These are phyloP conservation scores for Lithophane semibrunnea DNA, from an alignment of 2,888 invertebrate genomes.

Conservation along the genomic window DNA sequence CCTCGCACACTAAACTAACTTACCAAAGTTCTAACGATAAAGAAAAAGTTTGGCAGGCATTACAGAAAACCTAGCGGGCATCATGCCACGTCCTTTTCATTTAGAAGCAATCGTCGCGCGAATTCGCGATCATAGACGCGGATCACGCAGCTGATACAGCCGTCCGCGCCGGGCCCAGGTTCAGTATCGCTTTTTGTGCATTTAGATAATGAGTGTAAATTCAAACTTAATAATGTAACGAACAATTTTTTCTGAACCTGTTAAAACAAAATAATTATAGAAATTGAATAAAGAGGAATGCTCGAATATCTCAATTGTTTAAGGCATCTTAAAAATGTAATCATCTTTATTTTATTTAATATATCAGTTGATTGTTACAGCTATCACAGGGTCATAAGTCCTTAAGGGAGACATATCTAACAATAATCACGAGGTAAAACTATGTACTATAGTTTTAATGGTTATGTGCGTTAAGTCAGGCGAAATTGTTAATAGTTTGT, in stretches of 20 bases:
- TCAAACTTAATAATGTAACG: conserved; percentile 5
- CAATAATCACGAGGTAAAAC: conserved; percentile 61
- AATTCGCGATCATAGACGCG: too few relatives aligned
- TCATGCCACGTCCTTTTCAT: too few relatives aligned
- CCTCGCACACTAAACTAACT: conserved; percentile 1
- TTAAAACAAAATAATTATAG: background rate
- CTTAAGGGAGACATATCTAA: conserved; percentile 55
- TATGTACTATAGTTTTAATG: conserved; percentile 55
- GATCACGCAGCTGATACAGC: background rate
- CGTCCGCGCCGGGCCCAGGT: background rate
- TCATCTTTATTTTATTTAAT: conserved; percentile 48
- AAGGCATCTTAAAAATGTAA: conserved; percentile 55
- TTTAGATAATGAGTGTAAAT: conserved; percentile 18
- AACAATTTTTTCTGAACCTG: background rate
- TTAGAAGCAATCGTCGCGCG: too few relatives aligned
- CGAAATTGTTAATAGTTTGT: conserved; percentile 20
- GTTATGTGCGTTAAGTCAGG: conserved; percentile 48
- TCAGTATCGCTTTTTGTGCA: conserved; percentile 45
- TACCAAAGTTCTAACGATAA: conserved; percentile 1
- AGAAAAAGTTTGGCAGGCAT: background rate
- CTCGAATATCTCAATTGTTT: conserved; percentile 40
- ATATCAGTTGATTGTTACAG: conserved; percentile 56
- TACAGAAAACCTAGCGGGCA: background rate
- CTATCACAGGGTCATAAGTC: conserved; percentile 63
- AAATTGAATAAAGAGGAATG: conserved; percentile 11